phyloP scores from a whole-genome alignment of 2,797 vertebrate genomes.

The Cottoperca gobio region DNA sequence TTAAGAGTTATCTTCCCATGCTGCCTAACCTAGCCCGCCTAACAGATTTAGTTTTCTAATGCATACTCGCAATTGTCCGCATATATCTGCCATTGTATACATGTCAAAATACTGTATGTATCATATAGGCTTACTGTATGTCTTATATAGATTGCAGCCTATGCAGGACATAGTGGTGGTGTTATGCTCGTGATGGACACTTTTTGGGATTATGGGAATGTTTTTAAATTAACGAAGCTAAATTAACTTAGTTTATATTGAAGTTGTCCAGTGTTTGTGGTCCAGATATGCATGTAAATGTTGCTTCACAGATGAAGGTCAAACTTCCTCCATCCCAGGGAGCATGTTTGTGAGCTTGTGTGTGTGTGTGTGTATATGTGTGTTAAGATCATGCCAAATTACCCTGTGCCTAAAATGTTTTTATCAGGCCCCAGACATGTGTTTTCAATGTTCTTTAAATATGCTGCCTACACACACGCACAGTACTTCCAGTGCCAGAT shows the following conservation, averaged over 20 bases:
- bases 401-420: conserved; percentile 75
- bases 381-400: conserved; percentile 68
- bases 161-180: background rate
- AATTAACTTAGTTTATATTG: background rate
- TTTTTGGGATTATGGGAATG: background rate
- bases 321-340: conserved; percentile 41
- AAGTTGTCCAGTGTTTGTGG: conserved; percentile 12
- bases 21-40: background rate
- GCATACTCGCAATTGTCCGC: background rate
- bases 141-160: background rate
- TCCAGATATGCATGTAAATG: conserved; percentile 1
- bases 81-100: background rate
- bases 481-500: conserved; percentile 59
- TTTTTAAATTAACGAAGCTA: background rate
- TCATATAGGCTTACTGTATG: background rate
- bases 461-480: conserved; percentile 45
- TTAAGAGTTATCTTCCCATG: background rate
- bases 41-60: background rate
- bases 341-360: conserved; percentile 16
- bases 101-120: background rate
- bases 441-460: conserved; percentile 85
- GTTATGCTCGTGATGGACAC: background rate
- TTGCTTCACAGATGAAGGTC: conserved; percentile 42
- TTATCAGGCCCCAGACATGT: conserved; percentile 83
- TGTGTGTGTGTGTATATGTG: conserved; percentile 26